phyloP scores from a whole-genome alignment of 2,113 vertebrate genomes.

The Anarrhichthys ocellatus region DNA sequence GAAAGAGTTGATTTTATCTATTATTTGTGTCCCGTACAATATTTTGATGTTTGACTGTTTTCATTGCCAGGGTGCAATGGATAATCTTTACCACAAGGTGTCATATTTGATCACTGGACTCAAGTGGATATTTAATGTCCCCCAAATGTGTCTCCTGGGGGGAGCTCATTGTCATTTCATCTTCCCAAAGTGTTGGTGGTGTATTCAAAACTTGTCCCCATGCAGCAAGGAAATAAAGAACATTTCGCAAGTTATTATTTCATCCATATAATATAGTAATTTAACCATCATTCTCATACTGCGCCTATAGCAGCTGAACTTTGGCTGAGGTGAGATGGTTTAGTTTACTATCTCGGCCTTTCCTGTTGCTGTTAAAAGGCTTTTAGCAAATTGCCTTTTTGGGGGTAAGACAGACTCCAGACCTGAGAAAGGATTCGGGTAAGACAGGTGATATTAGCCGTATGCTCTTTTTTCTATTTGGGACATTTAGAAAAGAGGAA shows the following conservation, averaged over 20 bases:
- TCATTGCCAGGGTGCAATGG: conserved; percentile 43
- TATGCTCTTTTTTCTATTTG: conserved; percentile 28
- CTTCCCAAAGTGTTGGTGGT: not conserved
- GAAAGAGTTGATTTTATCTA: not conserved
- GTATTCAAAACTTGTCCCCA: not conserved
- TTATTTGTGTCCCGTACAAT: not conserved
- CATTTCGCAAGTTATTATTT: not conserved
- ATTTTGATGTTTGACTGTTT: not conserved
- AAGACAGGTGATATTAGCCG: conserved; percentile 44
- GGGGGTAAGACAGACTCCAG: conserved; percentile 45
- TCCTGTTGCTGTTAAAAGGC: conserved; percentile 33
- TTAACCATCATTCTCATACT: not conserved
- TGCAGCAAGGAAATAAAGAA: not conserved
- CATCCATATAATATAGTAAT: not conserved
- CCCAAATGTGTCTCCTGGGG: not conserved
- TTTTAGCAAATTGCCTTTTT: conserved; percentile 29
- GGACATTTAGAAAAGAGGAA: conserved; percentile 38
- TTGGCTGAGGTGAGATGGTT: conserved; percentile 20
- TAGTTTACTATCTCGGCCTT: not conserved
- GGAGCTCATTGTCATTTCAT: not conserved
- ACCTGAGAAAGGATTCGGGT: conserved; percentile 1
- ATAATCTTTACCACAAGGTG: conserved; percentile 65
- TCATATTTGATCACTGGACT: conserved; percentile 49
- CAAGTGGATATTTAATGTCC: not conserved
- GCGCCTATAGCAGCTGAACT: not conserved